These are phyloP conservation scores for Pelvicachromis taeniatus DNA, from an alignment of 2,113 vertebrate species.

Conservation along the genomic window DNA sequence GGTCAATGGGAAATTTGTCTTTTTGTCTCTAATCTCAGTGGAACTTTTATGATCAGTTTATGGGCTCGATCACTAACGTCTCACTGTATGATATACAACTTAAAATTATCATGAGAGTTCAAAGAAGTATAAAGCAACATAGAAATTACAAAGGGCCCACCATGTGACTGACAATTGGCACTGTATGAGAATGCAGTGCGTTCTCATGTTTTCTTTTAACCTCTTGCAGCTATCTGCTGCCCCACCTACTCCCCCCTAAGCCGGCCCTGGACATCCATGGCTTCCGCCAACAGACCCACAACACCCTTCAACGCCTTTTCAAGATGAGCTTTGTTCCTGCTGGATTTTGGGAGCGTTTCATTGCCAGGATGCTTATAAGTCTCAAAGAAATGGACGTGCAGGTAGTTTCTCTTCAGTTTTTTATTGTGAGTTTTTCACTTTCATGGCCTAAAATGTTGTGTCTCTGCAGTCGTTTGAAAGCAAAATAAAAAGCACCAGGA, in stretches of 20 bases:
- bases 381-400: slow-evolving; percentile 94
- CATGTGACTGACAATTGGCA: background rate
- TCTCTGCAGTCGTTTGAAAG: slow-evolving; percentile 83
- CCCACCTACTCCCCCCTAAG: slow-evolving; percentile 92
- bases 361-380: slow-evolving; percentile 96
- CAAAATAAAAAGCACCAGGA: slow-evolving; percentile 76
- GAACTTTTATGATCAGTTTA: background rate
- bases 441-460: background rate
- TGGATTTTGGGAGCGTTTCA: slow-evolving; percentile 97
- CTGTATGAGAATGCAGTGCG: background rate
- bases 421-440: background rate
- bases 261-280: slow-evolving; percentile 88
- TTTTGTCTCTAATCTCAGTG: background rate
- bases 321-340: slow-evolving; percentile 98
- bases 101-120: background rate
- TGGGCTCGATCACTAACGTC: too few relatives aligned
- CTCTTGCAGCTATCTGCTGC: slow-evolving; percentile 86
- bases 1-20: background rate
- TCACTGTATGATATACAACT: background rate
- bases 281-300: slow-evolving; percentile 77
- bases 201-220: background rate
- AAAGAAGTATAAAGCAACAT: background rate
- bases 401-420: slow-evolving; percentile 44
- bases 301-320: slow-evolving; percentile 89
- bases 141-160: background rate